Evolutionary conservation across 1,140 invertebrate genomes (phyloP), one percentile per base, ranked within the genome.

Genomic region (Drosophila simulans): DNA sequence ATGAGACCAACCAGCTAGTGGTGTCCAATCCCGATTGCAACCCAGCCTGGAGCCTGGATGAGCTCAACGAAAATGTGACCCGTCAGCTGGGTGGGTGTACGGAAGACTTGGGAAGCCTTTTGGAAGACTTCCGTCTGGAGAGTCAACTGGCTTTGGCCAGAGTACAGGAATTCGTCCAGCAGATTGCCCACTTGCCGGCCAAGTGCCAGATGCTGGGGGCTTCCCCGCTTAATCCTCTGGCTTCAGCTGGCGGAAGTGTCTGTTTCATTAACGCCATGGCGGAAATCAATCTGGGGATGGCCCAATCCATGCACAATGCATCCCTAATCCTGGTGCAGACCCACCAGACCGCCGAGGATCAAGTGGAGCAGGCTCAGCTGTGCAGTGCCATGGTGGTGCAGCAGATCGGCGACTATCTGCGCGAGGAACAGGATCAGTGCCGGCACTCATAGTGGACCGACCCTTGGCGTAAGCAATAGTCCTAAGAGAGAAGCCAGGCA

Each of bases 201-300:
- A 31, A 64, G 13, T 89, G 84, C 31, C 71, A 75, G 15, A 7
- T 51, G 7, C 4, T 70, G 39, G 60, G 57, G 10, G 0, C 65
- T n/a, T 43, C 40, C 5, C 55, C 80, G 3, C 34, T 74, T 2
- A 49, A 53, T 31, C 49, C 69, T 5, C 4, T 77, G 5, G 60
- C 46, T 3, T 37, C 77, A 15, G 73, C 52, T 2, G 48, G 46
- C 13, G 53, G 68, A 8, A 77, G 51, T 37, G 52, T 66, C n/a
- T 89, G 84, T 52, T 89, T 89, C 7, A 35, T 89, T 40, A 51
- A 72, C 7, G 77, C 54, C 49, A 89, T 89, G 15, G 68, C 65
- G 5, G 51, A 54, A 15, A 74, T 89, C 12, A 89, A 89, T 42
- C 43, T 72, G 20, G 77, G 68, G 12, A 51, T 89, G 43, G 77